Percentiles rank a stretch among this genome's conserved stretches.
Evolutionary conservation across 2,888 invertebrate genomes (phyloP).

Genomic region (Tinea semifulvella): DNA sequence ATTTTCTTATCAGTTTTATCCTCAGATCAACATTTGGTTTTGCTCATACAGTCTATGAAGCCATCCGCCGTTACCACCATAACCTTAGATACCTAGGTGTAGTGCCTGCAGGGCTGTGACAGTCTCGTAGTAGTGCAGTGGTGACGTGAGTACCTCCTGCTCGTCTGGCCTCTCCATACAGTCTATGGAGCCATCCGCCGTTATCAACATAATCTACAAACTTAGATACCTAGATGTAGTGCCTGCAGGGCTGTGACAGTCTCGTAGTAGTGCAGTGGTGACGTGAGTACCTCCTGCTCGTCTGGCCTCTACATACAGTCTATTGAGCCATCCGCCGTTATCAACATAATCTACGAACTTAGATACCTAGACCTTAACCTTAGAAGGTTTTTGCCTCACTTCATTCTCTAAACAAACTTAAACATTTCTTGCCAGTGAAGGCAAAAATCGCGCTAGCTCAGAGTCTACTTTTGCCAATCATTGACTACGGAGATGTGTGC

Average conservation of each 20-base stretch:
- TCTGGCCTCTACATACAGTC: constrained; percentile 87
- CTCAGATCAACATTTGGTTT: too few relatives aligned
- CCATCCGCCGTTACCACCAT: constrained; percentile 91
- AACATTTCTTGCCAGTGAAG: too few relatives aligned
- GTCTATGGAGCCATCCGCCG: constrained; percentile 94
- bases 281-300: constrained; percentile 84
- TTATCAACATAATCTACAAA: constrained; percentile 73
- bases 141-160: constrained; percentile 83
- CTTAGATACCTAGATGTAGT: constrained; percentile 69
- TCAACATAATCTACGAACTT: constrained; percentile 73
- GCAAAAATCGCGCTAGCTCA: too few relatives aligned
- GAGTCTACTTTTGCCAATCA: too few relatives aligned
- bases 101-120: constrained; percentile 79
- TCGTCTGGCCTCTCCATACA: constrained; percentile 86
- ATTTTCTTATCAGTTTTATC: too few relatives aligned
- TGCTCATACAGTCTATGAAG: constrained; percentile 89
- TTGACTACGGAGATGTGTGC: too few relatives aligned
- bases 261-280: constrained; percentile 85
- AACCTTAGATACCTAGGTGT: constrained; percentile 64
- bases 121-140: constrained; percentile 85
- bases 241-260: constrained; percentile 77
- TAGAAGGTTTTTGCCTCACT: too few relatives aligned
- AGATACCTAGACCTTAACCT: too few relatives aligned
- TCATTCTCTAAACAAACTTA: too few relatives aligned
- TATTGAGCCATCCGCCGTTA: constrained; percentile 95